Evolutionary conservation across 2,797 vertebrate genomes (phyloP).

Genomic region (Corythornis leucogaster): DNA sequence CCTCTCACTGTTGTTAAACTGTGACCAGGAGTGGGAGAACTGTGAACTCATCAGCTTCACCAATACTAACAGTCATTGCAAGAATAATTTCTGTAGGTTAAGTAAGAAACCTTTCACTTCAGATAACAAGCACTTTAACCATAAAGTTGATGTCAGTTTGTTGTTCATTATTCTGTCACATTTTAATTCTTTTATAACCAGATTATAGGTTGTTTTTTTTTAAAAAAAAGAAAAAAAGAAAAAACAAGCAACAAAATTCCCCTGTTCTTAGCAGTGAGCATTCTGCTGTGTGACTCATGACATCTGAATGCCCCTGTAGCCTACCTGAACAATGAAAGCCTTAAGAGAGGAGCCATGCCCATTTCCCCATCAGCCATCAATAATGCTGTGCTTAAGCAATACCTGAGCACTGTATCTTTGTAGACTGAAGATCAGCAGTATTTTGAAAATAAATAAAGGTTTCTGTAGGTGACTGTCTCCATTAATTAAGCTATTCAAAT

Average conservation of each 20-base stretch:
- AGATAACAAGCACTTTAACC: background rate
- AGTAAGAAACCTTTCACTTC: background rate
- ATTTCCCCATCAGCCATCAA: background rate
- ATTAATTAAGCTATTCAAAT: constrained; percentile 29
- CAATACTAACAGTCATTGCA: background rate
- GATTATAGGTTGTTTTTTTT: background rate
- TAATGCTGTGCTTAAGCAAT: background rate
- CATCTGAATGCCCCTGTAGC: background rate
- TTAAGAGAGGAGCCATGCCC: background rate
- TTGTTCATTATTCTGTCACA: background rate
- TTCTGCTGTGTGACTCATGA: background rate
- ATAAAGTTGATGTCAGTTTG: background rate
- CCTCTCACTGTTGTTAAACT: background rate
- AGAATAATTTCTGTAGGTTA: background rate
- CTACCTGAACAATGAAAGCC: background rate
- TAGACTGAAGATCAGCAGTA: background rate
- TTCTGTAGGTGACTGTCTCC: background rate
- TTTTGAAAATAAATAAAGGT: background rate
- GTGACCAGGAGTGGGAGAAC: background rate
- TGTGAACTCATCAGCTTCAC: background rate
- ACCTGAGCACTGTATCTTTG: background rate
- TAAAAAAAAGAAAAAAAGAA: background rate
- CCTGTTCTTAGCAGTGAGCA: background rate
- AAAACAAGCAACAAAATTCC: background rate
- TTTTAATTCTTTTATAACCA: background rate